Evolutionary conservation across 1,140 invertebrate genomes (phyloP), one percentile per base, ranked within the genome.

Genomic region (Zaprionus taronus): DNA sequence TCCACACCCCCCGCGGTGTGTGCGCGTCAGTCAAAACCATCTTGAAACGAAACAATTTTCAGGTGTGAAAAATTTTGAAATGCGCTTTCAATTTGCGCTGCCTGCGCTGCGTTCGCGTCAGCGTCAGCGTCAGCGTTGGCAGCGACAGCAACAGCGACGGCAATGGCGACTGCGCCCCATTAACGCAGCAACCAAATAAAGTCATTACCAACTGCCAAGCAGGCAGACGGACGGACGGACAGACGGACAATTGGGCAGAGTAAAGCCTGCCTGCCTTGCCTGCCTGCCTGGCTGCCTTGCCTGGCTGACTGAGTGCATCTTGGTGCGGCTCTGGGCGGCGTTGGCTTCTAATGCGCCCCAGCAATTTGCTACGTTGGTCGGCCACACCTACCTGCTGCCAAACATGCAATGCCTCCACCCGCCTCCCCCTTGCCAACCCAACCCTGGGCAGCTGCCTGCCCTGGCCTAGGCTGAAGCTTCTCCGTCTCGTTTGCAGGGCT

Each of bases 31-130:
- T 80, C 76, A 38, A 71, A 61, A 62, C 55, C 64, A 63, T 63
- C 73, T 84, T 70, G 83, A 77, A 80, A 87, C 84, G 72, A 89
- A 89, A 90, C 77, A 89, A 90, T 90, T 90, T 89, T 89, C 84
- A 89, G 85, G 85, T 89, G 84, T 89, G 84, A 89, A 89, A 89
- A 84, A 90, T 89, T 89, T 84, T 89, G 75, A 89, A 89, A 90
- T 90, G 85, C 81, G 78, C 84, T 84, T 89, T 89, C 84, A 89
- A 89, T 89, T 89, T 89, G 84, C 85, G 81, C 84, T 89, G 83
- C 73, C 63, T 75, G 72, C 77, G 79, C 12, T 28, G 15, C 6
- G 41, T 15, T 44, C 24, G 71, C 76, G 78, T 11, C 24, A 26
- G 15, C 6, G 78, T 11, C 24, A 26, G 15, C 6, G 41, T 15